Evolutionary conservation across 2,113 vertebrate species (phyloP).

Genomic region (Rhizomys pruinosus): DNA sequence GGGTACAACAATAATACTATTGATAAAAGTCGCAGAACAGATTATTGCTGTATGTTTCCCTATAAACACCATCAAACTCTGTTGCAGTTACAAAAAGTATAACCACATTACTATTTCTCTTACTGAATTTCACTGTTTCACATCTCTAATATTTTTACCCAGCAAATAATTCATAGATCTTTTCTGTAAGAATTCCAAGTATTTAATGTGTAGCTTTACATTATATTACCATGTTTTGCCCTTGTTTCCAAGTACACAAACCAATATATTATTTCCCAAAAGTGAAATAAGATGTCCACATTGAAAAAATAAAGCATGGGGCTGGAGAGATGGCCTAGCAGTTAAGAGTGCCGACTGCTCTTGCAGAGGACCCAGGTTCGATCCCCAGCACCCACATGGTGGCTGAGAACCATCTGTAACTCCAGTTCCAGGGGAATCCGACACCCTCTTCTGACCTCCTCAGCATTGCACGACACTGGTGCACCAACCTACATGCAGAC

Average conservation of each 20-base stretch:
- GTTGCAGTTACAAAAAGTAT: slow-evolving; percentile 78
- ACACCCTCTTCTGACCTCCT: no score
- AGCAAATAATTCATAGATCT: slow-evolving; percentile 82
- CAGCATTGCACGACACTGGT: no score
- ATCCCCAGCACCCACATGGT: no score
- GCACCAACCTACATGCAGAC: no score
- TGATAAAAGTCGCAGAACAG: slow-evolving; percentile 85
- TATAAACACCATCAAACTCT: slow-evolving; percentile 68
- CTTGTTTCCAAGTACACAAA: slow-evolving; percentile 87
- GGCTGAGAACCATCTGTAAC: no score
- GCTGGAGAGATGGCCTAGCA: no score
- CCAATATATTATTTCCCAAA: slow-evolving; percentile 88
- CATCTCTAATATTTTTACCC: slow-evolving; percentile 66
- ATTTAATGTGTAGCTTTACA: slow-evolving; percentile 89
- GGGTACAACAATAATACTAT: slow-evolving; percentile 82
- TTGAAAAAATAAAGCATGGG: slow-evolving; percentile 94
- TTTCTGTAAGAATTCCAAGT: slow-evolving; percentile 85
- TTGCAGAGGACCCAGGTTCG: no score
- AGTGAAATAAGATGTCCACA: slow-evolving; percentile 89
- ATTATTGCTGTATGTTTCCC: slow-evolving; percentile 73
- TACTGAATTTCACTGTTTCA: slow-evolving; percentile 67
- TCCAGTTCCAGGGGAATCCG: no score
- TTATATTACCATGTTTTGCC: slow-evolving; percentile 86
- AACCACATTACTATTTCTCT: slow-evolving; percentile 80
- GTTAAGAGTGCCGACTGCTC: no score